phyloP scores from a whole-genome alignment of 2,888 invertebrate genomes.

The Drosophila paracracens region DNA sequence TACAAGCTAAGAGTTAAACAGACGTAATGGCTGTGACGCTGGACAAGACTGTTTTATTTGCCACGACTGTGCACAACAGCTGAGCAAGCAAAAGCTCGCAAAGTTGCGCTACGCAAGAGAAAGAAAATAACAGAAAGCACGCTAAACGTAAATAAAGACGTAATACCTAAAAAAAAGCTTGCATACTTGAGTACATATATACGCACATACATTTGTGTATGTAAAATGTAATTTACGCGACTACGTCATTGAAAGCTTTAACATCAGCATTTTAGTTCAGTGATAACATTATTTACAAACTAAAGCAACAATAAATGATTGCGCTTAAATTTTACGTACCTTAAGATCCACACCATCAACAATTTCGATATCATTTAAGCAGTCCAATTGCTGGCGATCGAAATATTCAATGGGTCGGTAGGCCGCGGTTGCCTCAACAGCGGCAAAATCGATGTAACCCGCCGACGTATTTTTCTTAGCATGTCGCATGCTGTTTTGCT shows the following conservation, averaged over 20 bases:
- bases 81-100: conserved; percentile 57
- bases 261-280: neutral
- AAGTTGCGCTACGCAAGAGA: conserved; percentile 17
- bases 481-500: conserved; percentile 32
- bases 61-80: conserved; percentile 63
- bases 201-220: neutral
- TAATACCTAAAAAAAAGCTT: conserved; percentile 16
- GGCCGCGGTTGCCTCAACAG: conserved; percentile 74
- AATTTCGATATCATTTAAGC: conserved; percentile 78
- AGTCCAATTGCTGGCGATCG: conserved; percentile 37
- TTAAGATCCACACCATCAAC: conserved; percentile 77
- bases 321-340: conserved; percentile 62
- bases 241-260: neutral
- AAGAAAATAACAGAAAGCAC: conserved; percentile 20
- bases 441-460: conserved; percentile 80
- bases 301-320: neutral
- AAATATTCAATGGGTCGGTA: conserved; percentile 58
- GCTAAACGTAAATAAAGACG: conserved; percentile 41
- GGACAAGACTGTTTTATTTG: conserved; percentile 4
- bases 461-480: conserved; percentile 5
- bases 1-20: neutral
- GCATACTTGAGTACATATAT: neutral
- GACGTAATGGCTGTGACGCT: neutral
- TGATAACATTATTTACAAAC: neutral
- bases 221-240: neutral